Conservation (phyloP, 2,888 invertebrate species). For the Callinectes sapidus region DNA sequence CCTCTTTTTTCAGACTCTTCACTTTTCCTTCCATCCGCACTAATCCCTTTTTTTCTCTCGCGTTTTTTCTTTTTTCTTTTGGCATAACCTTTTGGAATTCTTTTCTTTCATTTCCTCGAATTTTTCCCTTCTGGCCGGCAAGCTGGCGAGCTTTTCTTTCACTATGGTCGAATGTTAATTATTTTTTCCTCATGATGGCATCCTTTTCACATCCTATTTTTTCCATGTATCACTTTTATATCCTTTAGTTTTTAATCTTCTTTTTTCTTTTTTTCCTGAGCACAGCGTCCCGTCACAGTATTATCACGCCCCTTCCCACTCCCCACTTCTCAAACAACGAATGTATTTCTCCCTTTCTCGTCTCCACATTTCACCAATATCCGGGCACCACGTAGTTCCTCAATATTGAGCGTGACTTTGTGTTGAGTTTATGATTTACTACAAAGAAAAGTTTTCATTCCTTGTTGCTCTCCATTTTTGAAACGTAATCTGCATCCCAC, state of each 20-base stretch:
- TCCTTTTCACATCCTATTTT: not conserved
- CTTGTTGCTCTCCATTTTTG: not conserved
- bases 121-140: not conserved
- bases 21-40: not conserved
- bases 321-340: not conserved
- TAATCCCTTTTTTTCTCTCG: not conserved
- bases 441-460: not conserved
- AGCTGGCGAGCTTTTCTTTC: constrained; percentile 9
- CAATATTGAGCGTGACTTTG: not conserved
- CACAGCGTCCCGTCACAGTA: not conserved
- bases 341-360: not conserved
- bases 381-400: not conserved
- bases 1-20: not conserved
- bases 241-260: not conserved
- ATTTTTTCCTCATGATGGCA: not conserved
- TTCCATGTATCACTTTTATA: not conserved
- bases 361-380: not conserved
- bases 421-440: not conserved
- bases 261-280: no score
- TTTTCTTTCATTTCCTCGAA: not conserved
- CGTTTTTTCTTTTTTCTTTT: no score
- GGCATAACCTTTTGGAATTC: not conserved
- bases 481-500: not conserved
- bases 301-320: not conserved
- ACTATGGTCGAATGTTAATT: not conserved